Percentiles rank a stretch among this genome's conserved stretches.
These are phyloP conservation scores for Otolemur garnettii DNA, from an alignment of 2,113 vertebrate species.

Conservation along the genomic window DNA sequence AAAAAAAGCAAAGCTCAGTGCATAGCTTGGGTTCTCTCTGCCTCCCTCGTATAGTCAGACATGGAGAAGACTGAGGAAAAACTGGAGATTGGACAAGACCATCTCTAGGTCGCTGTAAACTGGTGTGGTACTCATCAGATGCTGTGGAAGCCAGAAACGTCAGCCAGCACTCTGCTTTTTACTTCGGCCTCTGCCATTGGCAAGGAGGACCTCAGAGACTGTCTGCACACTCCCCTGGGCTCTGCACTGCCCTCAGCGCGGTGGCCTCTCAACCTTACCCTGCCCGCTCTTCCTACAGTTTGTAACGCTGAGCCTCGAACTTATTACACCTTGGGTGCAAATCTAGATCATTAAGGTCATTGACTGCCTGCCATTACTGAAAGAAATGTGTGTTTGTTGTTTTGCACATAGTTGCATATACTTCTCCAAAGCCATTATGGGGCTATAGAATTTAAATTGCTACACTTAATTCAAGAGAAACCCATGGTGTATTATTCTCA, in stretches of 20 bases:
- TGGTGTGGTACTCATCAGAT: not conserved
- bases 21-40: not conserved
- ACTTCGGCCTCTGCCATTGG: not conserved
- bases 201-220: not conserved
- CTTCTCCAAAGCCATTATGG: not conserved
- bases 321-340: not conserved
- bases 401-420: not conserved
- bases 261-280: not conserved
- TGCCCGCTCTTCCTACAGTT: not conserved
- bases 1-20: constrained; percentile 59
- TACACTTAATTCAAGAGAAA: constrained; percentile 6
- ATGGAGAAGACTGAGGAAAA: not conserved
- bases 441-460: constrained; percentile 2
- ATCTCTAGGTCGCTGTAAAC: not conserved
- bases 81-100: not conserved
- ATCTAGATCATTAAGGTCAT: not conserved
- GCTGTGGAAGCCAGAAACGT: not conserved
- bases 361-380: not conserved
- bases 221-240: not conserved
- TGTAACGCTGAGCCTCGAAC: not conserved
- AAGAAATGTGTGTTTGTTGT: not conserved
- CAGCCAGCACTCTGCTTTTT: not conserved
- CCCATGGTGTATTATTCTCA: not conserved
- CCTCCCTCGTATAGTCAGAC: constrained; percentile 4
- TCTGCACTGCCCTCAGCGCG: not conserved